These are phyloP conservation scores for Nanorana parkeri DNA, from an alignment of 2,113 vertebrate genomes.

Conservation along the genomic window DNA sequence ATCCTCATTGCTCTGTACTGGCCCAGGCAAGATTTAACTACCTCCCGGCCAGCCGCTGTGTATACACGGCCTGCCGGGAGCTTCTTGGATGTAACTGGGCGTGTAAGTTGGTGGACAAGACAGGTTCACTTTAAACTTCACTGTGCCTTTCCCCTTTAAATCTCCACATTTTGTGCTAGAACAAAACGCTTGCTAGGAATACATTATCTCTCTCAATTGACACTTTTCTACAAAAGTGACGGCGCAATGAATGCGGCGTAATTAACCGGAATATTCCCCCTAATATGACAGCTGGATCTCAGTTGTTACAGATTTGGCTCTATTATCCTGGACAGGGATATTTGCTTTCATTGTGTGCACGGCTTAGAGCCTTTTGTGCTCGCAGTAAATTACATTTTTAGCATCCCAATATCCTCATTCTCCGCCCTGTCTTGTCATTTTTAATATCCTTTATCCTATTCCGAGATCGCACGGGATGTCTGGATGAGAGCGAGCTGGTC, in stretches of 20 bases:
- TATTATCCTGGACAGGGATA: not conserved
- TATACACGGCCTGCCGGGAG: no score
- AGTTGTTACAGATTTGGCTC: not conserved
- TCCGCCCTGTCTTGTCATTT: not conserved
- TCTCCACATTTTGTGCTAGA: not conserved
- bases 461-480: not conserved
- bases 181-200: not conserved
- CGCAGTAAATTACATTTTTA: not conserved
- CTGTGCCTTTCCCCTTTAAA: not conserved
- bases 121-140: no score
- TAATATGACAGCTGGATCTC: not conserved
- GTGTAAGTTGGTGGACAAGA: no score
- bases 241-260: not conserved
- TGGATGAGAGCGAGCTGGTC: not conserved
- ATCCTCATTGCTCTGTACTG: no score
- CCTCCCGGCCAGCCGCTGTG: no score
- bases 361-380: not conserved
- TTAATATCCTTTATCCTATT: conserved; percentile 29
- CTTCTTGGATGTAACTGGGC: no score
- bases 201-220: not conserved
- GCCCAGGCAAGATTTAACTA: no score
- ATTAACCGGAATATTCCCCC: not conserved
- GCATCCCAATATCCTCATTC: not conserved
- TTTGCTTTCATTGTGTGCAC: not conserved
- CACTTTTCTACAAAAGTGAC: not conserved